Evolutionary conservation across 2,888 invertebrate genomes (phyloP), one percentile per base, ranked within the genome.

Genomic region (Tenthredo scrophulariae): DNA sequence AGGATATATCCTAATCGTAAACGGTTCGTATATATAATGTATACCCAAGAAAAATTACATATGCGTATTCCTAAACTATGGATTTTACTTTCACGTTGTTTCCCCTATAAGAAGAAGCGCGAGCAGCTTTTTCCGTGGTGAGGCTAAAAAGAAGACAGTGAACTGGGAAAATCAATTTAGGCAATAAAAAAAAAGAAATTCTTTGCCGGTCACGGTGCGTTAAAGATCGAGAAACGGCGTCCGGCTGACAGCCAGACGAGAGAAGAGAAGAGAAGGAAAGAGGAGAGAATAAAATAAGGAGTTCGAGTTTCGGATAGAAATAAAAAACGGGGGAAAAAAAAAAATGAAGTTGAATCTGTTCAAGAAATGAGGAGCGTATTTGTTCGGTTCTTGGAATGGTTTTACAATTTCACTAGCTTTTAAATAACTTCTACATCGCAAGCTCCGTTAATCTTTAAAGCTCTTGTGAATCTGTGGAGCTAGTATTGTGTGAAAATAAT

Each of bases 151-250:
- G 33, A n/a, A 50, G 29, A 77, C 50, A 18, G 58, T 62, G 74
- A 62, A 72, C 50, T 40, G 74, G 29, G 85, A 85, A 86, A 87
- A 86, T 87, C 86, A 86, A 87, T 87, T 86, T 84, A 33, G 46
- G 85, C 86, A 87, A 88, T 88, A 84, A 88, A 54, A 50, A 50
- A 50, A n/a, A 54, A 54, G 1, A 87, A 87, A 86, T 86, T 87
- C 87, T 85, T 65, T 62, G 72, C 70, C 62, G 85, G 85, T 86
- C 87, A 86, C 75, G 85, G 83, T 80, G 82, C 72, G 85, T 86
- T 87, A 85, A 83, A 85, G 80, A 86, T 84, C 82, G 84, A 86
- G 86, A 85, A 87, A 87, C 84, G 86, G 86, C 82, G 72, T 37
- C 62, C 75, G 74, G 37, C 37, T 75, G 79, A 84, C 72, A 79